These are phyloP conservation scores for Archivesica marissinica DNA, from an alignment of 1,140 invertebrate genomes.

Conservation along the genomic window DNA sequence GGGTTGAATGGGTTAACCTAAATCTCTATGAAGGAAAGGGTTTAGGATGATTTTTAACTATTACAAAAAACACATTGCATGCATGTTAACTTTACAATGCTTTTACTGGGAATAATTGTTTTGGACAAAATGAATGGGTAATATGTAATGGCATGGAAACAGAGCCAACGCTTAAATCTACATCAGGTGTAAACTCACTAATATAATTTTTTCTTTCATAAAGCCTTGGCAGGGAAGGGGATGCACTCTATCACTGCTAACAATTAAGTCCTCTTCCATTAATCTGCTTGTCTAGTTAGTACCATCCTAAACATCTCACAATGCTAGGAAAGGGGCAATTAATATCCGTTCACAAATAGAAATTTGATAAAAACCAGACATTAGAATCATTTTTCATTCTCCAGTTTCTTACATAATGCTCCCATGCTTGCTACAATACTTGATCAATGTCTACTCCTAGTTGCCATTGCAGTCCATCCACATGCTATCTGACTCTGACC, in stretches of 20 bases:
- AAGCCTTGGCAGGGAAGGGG: background rate
- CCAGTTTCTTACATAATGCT: conserved; percentile 38
- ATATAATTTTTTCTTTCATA: background rate
- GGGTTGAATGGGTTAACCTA: no score
- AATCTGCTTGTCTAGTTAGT: conserved; percentile 51
- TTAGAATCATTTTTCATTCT: conserved; percentile 54
- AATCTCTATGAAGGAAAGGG: no score
- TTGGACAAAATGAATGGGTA: no score
- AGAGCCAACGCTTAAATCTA: conserved; percentile 22
- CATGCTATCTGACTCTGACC: no score
- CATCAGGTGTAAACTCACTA: conserved; percentile 1
- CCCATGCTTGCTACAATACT: background rate
- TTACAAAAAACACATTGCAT: no score
- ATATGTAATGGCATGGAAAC: no score
- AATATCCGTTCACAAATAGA: conserved; percentile 53
- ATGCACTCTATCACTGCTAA: conserved; percentile 27
- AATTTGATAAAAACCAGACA: conserved; percentile 52
- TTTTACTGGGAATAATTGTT: no score
- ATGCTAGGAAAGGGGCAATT: conserved; percentile 12
- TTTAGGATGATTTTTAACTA: no score
- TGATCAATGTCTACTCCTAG: conserved; percentile 27
- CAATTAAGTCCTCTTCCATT: conserved; percentile 37
- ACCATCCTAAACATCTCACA: conserved; percentile 24
- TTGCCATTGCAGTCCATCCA: background rate
- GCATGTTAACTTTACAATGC: no score